Percentiles rank a stretch among this genome's conserved stretches.
Conservation (phyloP, 2,888 invertebrate genomes). For the Fissipunctia ypsillon region DNA sequence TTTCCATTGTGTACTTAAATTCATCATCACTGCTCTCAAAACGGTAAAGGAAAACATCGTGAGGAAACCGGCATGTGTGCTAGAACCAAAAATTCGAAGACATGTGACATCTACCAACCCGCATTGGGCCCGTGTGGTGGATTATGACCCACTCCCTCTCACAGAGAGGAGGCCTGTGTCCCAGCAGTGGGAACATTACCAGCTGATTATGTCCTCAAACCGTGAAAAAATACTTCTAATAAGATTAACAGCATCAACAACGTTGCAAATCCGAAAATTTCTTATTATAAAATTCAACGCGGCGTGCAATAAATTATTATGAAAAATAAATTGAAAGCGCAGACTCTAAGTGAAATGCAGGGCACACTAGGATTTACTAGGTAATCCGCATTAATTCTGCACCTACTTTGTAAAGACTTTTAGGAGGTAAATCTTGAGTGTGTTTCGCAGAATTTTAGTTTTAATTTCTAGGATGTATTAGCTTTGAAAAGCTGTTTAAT, state of each 20-base stretch:
- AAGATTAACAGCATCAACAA: background rate
- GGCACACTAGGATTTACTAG: conserved; percentile 56
- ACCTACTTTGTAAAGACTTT: conserved; percentile 36
- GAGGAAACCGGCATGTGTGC: no score
- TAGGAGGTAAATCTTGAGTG: conserved; percentile 21
- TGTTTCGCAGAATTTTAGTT: conserved; percentile 39
- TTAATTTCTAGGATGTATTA: conserved; percentile 35
- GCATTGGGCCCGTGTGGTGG: no score
- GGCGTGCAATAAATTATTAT: conserved; percentile 16
- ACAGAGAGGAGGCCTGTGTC: no score
- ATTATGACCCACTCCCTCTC: no score
- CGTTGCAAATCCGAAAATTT: background rate
- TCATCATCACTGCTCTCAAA: no score
- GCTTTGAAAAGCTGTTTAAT: conserved; percentile 12
- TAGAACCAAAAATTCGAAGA: no score
- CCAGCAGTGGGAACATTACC: no score
- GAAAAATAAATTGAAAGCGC: conserved; percentile 47
- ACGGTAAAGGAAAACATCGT: no score
- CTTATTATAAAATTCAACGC: background rate
- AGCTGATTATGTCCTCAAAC: no score
- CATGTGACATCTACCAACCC: no score
- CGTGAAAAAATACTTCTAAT: no score
- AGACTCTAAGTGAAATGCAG: conserved; percentile 44
- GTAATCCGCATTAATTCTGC: conserved; percentile 63
- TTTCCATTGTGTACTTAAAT: no score